Percentiles rank a stretch among this genome's conserved stretches.
These are phyloP conservation scores for Alaudala cheleensis DNA, from an alignment of 2,113 vertebrate genomes.

Conservation along the genomic window DNA sequence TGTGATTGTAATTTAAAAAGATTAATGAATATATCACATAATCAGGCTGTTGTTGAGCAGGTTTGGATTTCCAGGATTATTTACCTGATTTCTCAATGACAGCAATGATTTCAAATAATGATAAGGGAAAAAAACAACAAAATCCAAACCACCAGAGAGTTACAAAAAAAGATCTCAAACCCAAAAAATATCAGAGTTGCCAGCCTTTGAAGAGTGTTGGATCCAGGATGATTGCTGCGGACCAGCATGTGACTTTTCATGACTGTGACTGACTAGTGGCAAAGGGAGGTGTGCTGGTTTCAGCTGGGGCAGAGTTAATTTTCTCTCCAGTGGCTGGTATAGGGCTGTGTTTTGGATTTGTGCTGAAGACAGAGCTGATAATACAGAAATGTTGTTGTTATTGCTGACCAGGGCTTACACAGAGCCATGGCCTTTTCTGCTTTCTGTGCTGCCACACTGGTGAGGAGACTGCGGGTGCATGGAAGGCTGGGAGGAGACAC, in stretches of 20 bases:
- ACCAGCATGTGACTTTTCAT: neutral
- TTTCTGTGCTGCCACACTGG: neutral
- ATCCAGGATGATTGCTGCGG: neutral
- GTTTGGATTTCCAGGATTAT: neutral
- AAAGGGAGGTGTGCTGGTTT: neutral
- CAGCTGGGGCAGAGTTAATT: neutral
- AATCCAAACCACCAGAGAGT: neutral
- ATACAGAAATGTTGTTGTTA: neutral
- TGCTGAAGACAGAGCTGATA: neutral
- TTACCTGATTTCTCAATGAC: conserved; percentile 23
- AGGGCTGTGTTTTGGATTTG: neutral
- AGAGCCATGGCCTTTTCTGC: neutral
- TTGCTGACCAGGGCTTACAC: neutral
- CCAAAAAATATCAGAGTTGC: neutral
- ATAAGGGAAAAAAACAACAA: neutral
- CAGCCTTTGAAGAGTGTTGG: neutral
- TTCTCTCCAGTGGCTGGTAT: fast-evolving
- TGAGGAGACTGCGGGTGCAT: no score
- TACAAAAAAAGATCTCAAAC: neutral
- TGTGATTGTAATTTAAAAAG: neutral
- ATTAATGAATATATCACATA: neutral
- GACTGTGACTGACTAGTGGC: neutral
- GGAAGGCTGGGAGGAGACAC: neutral
- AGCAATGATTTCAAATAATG: neutral
- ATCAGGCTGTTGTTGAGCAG: neutral